Conservation (phyloP, 2,113 vertebrate genomes). For the Datnioides undecimradiatus region DNA sequence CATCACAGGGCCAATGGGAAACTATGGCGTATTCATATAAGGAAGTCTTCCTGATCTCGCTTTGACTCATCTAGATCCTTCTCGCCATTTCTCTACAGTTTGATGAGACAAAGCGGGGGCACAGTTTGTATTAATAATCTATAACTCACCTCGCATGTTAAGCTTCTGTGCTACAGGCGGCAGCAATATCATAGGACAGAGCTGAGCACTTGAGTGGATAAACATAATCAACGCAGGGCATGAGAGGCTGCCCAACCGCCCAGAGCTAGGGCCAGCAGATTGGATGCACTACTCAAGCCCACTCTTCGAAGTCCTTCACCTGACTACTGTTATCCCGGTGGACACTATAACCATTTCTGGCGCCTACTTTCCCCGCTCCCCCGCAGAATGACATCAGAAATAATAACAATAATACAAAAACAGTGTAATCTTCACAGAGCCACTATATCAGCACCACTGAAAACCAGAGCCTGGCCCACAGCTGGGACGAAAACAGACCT, state of each 20-base stretch:
- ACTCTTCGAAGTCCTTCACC: no score
- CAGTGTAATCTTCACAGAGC: not conserved
- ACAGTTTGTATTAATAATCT: no score
- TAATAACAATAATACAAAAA: not conserved
- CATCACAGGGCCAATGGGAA: not conserved
- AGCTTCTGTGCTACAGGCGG: not conserved
- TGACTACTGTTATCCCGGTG: no score
- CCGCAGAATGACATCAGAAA: no score
- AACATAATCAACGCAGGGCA: not conserved
- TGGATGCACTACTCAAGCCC: no score
- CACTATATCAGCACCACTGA: not conserved
- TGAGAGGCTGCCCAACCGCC: not conserved
- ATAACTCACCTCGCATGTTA: not conserved
- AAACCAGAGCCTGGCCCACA: no score
- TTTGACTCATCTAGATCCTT: not conserved
- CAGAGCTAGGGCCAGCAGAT: not conserved
- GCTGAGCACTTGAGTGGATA: not conserved
- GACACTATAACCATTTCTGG: not conserved
- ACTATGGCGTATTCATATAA: constrained; percentile 38
- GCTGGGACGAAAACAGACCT: no score
- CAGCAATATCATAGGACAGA: not conserved
- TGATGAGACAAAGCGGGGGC: not conserved
- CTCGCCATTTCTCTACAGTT: no score
- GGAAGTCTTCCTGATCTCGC: not conserved
- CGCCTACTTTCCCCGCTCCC: not conserved